Evolutionary conservation across 1,140 invertebrate genomes (phyloP), one percentile per base, ranked within the genome.

Genomic region (Magallana ariakensis): DNA sequence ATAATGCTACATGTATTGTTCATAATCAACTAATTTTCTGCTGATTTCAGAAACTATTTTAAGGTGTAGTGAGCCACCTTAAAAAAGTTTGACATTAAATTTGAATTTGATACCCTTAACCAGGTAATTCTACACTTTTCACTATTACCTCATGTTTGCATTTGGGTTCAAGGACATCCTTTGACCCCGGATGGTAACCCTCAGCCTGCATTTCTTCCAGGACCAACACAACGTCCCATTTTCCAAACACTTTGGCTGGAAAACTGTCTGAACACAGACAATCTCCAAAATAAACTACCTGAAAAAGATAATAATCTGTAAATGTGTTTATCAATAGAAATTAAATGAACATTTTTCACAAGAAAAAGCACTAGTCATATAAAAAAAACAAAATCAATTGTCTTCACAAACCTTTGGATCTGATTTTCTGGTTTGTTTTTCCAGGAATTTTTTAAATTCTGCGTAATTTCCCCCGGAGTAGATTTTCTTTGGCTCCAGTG

Each of bases 191-290:
- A 94, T 96, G 95, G 75, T 92, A 92, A 53, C 95, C 95, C 92
- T 97, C 96, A 0, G 96, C 96, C 84, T 96, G 94, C 92, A 97
- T 95, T 94, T 98, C 97, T 94, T 97, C 97, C 86, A 96, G 95
- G 60, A 98, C 95, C 46, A 96, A 96, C 54, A 97, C 95, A 0
- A 97, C 96, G 94, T 97, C 96, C 91, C 96, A 96, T 62, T 95
- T 92, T 3, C 93, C 94, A 90, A 95, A 95, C 75, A 94, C 94
- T 55, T 95, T 95, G 0, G 97, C 96, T 46, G 96, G 96, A 92
- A 96, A 97, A 81, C 97, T 95, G 95, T 98, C 97, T 94, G 97
- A 97, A 54, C 97, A 95, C 7, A 97, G 92, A 95, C 97, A 97
- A 93, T 98, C 97, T 0, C 97, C 97, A 90, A 97, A 93, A 91